These are phyloP conservation scores for Zootermopsis nevadensis DNA, from an alignment of 2,888 invertebrate genomes.

Conservation along the genomic window DNA sequence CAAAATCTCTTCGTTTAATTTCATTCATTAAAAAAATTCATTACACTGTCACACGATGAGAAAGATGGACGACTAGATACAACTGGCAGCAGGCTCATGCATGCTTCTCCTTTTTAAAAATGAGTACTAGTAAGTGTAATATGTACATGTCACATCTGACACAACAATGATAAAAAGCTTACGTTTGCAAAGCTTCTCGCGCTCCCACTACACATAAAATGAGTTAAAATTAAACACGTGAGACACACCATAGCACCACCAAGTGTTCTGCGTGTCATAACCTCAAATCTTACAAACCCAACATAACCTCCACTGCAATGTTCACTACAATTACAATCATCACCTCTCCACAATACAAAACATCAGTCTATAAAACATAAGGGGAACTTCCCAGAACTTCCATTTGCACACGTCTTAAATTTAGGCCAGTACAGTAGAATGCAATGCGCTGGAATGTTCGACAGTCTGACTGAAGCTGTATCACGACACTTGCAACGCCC, in stretches of 20 bases:
- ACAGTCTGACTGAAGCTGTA: background rate
- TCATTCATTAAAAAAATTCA: constrained; percentile 16
- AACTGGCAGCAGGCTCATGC: constrained; percentile 3
- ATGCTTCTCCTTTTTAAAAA: constrained; percentile 23
- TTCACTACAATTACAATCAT: background rate
- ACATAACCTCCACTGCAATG: background rate
- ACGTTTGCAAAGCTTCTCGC: background rate
- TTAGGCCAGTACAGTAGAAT: constrained; percentile 26
- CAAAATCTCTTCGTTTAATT: constrained; percentile 20
- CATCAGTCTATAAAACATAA: constrained; percentile 22
- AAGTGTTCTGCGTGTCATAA: background rate
- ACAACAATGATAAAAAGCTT: constrained; percentile 5
- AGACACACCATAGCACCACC: background rate
- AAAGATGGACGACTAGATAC: constrained; percentile 32
- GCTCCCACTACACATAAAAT: background rate
- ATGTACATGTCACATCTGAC: background rate
- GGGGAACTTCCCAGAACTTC: background rate
- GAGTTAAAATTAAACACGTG: background rate
- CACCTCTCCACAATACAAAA: constrained; percentile 25
- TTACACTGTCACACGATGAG: constrained; percentile 23
- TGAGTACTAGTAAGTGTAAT: constrained; percentile 22
- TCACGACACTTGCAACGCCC: constrained; percentile 1
- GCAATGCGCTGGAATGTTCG: constrained; percentile 19
- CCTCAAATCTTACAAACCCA: background rate
- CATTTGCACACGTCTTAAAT: background rate